These are phyloP conservation scores for Pachyseris speciosa DNA, from an alignment of 64 coral and sea anemone species.

Conservation along the genomic window DNA sequence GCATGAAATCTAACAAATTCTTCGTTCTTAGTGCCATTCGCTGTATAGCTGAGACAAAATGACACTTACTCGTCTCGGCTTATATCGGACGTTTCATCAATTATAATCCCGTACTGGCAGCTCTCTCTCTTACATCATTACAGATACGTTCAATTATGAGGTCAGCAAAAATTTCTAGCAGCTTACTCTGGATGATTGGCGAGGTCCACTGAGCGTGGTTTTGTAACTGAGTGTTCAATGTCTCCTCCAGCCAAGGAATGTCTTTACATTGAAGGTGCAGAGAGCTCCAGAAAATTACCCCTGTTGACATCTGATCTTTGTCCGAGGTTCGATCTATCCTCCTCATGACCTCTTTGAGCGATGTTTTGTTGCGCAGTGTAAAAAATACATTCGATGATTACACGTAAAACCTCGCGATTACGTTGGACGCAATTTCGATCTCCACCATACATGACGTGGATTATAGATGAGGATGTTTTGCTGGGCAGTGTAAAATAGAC, in stretches of 20 bases:
- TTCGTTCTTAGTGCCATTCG: conserved; percentile 28
- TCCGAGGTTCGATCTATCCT: conserved; percentile 8
- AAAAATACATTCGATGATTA: conserved; percentile 27
- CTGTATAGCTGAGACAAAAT: conserved; percentile 9
- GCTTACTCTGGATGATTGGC: conserved; percentile 53
- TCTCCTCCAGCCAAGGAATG: conserved; percentile 49
- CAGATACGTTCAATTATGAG: conserved; percentile 31
- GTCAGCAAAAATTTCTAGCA: conserved; percentile 52
- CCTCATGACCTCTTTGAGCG: conserved; percentile 40
- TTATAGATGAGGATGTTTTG: conserved; percentile 17
- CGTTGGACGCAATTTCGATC: conserved; percentile 1
- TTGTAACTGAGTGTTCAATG: conserved; percentile 47
- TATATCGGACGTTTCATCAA: conserved; percentile 52
- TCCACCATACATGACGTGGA: background rate
- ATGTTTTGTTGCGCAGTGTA: conserved; percentile 56
- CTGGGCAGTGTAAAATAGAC: no score
- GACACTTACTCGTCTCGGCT: conserved; percentile 27
- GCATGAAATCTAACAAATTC: conserved; percentile 45
- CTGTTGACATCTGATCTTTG: conserved; percentile 32
- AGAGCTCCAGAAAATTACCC: conserved; percentile 41
- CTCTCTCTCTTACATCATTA: conserved; percentile 14
- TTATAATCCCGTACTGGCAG: conserved; percentile 18
- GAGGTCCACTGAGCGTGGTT: conserved; percentile 40
- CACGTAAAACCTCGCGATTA: conserved; percentile 19
- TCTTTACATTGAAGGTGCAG: conserved; percentile 29